phyloP scores from a whole-genome alignment of 2,888 invertebrate genomes.

The Aquatica leii region DNA sequence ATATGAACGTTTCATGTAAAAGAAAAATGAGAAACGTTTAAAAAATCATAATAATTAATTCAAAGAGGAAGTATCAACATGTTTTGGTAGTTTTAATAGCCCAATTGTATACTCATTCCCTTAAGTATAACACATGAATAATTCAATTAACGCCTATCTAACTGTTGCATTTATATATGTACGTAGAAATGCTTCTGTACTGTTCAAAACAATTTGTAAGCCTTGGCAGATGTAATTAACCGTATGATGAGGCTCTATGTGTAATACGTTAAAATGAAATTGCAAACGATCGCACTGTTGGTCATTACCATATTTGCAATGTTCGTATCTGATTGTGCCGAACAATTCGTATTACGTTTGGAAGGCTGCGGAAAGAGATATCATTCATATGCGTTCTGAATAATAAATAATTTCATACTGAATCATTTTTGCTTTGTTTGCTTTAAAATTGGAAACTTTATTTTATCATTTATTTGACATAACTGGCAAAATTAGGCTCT shows the following conservation, averaged over 20 bases:
- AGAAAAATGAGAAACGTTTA: slow-evolving; percentile 14
- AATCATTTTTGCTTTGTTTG: slow-evolving; percentile 33
- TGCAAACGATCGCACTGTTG: slow-evolving; percentile 35
- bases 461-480: slow-evolving; percentile 31
- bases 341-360: slow-evolving; percentile 38
- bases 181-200: slow-evolving; percentile 14
- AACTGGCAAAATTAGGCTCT: slow-evolving; percentile 23
- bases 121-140: slow-evolving; percentile 23
- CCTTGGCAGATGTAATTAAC: slow-evolving; percentile 33
- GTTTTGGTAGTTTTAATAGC: slow-evolving; percentile 17
- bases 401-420: slow-evolving; percentile 35
- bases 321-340: slow-evolving; percentile 37
- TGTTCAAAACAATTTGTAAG: slow-evolving; percentile 22
- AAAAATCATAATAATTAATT: slow-evolving; percentile 20
- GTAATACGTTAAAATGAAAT: slow-evolving; percentile 32
- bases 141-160: slow-evolving; percentile 26
- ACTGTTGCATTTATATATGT: slow-evolving; percentile 21
- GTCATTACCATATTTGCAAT: slow-evolving; percentile 39
- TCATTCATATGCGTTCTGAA: slow-evolving; percentile 35
- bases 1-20: slow-evolving; percentile 11
- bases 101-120: slow-evolving; percentile 13
- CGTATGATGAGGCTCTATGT: slow-evolving; percentile 23
- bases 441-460: slow-evolving; percentile 26
- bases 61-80: slow-evolving; percentile 15
- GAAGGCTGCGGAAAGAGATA: slow-evolving; percentile 37